phyloP scores from a whole-genome alignment of 2,888 invertebrate species.

The Andrena hattorfiana region DNA sequence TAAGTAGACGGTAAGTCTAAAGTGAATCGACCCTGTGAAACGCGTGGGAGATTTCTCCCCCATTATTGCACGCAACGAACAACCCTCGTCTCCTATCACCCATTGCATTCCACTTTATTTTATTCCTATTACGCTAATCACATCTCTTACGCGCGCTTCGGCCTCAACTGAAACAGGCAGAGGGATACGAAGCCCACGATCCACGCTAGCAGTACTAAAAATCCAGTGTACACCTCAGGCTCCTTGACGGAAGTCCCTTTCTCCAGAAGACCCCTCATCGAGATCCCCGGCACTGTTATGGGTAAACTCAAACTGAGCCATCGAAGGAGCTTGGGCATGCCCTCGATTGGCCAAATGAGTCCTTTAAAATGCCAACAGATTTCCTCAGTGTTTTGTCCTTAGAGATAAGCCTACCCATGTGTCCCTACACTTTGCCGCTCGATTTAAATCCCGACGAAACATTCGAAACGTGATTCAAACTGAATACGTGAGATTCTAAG shows the following conservation, averaged over 20 bases:
- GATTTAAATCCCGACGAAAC: background rate
- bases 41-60: background rate
- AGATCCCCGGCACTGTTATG: slow-evolving; percentile 92
- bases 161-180: slow-evolving; percentile 86
- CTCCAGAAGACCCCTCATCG: slow-evolving; percentile 91
- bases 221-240: slow-evolving; percentile 90
- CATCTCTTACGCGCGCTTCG: slow-evolving; percentile 73
- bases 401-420: background rate
- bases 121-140: background rate
- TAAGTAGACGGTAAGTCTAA: background rate
- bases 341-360: slow-evolving; percentile 90
- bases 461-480: too few relatives aligned
- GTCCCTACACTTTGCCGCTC: background rate
- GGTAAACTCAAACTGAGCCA: slow-evolving; percentile 90
- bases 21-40: slow-evolving; percentile 36
- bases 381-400: background rate
- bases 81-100: background rate
- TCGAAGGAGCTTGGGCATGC: slow-evolving; percentile 88
- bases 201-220: slow-evolving; percentile 89
- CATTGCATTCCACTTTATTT: background rate
- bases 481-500: too few relatives aligned
- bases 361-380: slow-evolving; percentile 82
- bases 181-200: slow-evolving; percentile 87
- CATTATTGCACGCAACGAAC: slow-evolving; percentile 31
- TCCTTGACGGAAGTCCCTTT: slow-evolving; percentile 91